A percentile compares a stretch with the other conserved stretches of the same genome.
These are phyloP conservation scores for Ectemnius cavifrons DNA, from an alignment of 2,888 invertebrate species.

Conservation along the genomic window DNA sequence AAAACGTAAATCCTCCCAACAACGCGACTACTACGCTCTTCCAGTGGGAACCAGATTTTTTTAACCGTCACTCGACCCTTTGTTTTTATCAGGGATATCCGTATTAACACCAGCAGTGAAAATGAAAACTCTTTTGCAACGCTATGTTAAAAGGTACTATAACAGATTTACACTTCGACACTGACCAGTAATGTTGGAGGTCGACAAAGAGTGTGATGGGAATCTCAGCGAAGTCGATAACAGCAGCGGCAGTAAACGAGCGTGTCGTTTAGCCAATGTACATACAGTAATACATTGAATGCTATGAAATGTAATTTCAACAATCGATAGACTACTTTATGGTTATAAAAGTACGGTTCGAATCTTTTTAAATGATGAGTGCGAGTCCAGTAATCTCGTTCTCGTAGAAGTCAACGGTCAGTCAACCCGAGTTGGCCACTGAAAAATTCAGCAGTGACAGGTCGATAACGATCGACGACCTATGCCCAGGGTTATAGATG, in stretches of 20 bases:
- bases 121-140: no score
- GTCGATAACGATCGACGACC: conserved; percentile 67
- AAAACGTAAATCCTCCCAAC: no score
- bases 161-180: no score
- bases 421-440: conserved; percentile 55
- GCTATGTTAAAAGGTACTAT: no score
- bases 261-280: conserved; percentile 9
- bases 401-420: conserved; percentile 47
- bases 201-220: conserved; percentile 8
- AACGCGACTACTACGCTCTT: no score
- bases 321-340: conserved; percentile 51
- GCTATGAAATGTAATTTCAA: conserved; percentile 34
- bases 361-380: conserved; percentile 21
- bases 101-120: no score
- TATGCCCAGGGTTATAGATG: conserved; percentile 64
- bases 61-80: no score
- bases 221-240: conserved; percentile 4
- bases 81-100: no score
- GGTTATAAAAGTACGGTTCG: conserved; percentile 33
- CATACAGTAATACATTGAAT: conserved; percentile 19
- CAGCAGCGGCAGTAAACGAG: conserved; percentile 6
- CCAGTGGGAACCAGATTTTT: no score
- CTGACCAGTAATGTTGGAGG: not conserved
- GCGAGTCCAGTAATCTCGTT: not conserved
- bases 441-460: conserved; percentile 62